Percentiles rank a stretch among this genome's conserved stretches.
These are phyloP conservation scores for Phocoena phocoena DNA, from an alignment of 2,113 vertebrate species.

Conservation along the genomic window DNA sequence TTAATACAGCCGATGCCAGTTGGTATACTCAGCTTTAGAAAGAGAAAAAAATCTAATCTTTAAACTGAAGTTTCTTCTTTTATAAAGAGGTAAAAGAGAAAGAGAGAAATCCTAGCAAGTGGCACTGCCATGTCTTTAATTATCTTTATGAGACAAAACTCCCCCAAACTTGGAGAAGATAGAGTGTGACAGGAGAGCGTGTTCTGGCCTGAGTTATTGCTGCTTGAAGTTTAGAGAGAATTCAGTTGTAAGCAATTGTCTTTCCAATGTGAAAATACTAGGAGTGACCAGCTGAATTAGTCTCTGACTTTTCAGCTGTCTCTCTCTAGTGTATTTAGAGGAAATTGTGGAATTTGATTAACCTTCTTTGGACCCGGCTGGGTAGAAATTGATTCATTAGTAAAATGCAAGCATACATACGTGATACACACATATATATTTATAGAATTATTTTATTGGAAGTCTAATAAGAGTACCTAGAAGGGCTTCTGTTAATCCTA, in stretches of 20 bases:
- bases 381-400: not conserved
- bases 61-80: slow-evolving; percentile 76
- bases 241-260: not conserved
- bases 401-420: not conserved
- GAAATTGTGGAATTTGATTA: not conserved
- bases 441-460: not conserved
- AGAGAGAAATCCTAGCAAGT: slow-evolving; percentile 68
- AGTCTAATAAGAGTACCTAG: not conserved
- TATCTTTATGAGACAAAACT: slow-evolving; percentile 40
- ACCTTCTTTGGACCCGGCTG: not conserved
- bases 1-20: slow-evolving; percentile 85
- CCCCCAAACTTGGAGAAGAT: not conserved
- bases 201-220: not conserved
- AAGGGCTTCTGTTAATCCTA: not conserved
- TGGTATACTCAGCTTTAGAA: slow-evolving; percentile 79
- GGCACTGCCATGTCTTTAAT: slow-evolving; percentile 36
- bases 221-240: not conserved
- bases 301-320: not conserved
- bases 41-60: slow-evolving; percentile 78
- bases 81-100: slow-evolving; percentile 60
- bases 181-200: not conserved
- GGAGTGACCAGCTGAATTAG: not conserved
- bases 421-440: not conserved
- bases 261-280: not conserved
- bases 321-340: not conserved